A percentile compares a stretch with the other conserved stretches of the same genome.
Evolutionary conservation across 2,113 vertebrate species (phyloP).

Genomic region (Alligator sinensis): DNA sequence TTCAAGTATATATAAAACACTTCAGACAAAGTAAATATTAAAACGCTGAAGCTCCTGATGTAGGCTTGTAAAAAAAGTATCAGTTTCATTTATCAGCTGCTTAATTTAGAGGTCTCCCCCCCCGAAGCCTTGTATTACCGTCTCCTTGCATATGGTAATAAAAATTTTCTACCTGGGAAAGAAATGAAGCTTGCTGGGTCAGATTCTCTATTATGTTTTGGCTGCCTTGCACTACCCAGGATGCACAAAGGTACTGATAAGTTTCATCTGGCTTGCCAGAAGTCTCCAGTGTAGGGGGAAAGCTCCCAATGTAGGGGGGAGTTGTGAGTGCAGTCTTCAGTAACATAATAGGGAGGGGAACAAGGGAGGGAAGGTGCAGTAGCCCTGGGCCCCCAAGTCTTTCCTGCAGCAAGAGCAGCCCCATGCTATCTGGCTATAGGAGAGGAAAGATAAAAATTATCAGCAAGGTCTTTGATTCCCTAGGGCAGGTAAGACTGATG

Average conservation of each 20-base stretch:
- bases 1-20: conserved; percentile 11
- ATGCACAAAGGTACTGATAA: neutral
- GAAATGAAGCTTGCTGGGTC: neutral
- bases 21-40: conserved; percentile 26
- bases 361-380: too few species aligned
- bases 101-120: neutral
- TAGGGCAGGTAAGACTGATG: too few species aligned
- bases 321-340: too few species aligned
- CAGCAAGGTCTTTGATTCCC: too few species aligned
- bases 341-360: too few species aligned
- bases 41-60: conserved; percentile 62
- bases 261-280: neutral
- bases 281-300: neutral
- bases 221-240: neutral
- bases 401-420: too few species aligned
- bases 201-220: neutral
- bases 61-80: neutral
- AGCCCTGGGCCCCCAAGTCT: too few species aligned
- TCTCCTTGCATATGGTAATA: neutral
- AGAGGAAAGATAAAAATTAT: too few species aligned
- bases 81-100: neutral
- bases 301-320: neutral
- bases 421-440: too few species aligned
- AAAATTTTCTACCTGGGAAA: neutral
- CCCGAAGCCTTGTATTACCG: neutral